phyloP scores from a whole-genome alignment of 2,113 vertebrate genomes.

The Myodes glareolus region DNA sequence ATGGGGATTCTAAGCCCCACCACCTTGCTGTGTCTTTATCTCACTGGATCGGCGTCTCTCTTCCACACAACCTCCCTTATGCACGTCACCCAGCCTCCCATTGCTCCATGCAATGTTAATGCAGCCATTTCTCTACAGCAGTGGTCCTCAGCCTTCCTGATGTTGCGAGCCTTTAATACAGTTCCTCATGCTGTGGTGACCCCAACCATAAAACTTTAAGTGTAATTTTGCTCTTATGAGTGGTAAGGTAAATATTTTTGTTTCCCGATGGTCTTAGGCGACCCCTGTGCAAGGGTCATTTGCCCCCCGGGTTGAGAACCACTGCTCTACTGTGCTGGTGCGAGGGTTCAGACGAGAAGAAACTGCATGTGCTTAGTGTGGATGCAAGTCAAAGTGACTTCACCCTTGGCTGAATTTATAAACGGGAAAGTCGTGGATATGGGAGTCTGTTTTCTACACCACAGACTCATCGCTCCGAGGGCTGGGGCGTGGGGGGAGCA shows the following conservation, averaged over 20 bases:
- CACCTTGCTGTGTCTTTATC: not conserved
- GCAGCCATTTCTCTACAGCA: not conserved
- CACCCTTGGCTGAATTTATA: not conserved
- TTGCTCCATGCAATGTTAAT: not conserved
- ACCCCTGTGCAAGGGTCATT: not conserved
- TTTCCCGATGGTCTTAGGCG: not conserved
- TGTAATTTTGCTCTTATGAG: not conserved
- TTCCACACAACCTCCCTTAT: too few relatives aligned
- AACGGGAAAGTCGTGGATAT: not conserved
- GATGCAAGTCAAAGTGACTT: not conserved
- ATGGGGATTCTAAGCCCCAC: not conserved
- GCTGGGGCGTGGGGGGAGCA: not conserved
- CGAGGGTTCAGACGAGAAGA: not conserved
- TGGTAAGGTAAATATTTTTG: not conserved
- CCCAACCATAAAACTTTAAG: not conserved
- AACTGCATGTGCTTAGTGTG: not conserved
- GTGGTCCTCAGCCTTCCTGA: not conserved
- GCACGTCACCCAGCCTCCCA: not conserved
- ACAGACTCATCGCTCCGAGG: not conserved
- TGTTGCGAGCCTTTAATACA: not conserved
- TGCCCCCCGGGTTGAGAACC: not conserved
- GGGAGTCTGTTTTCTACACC: not conserved
- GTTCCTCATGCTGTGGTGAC: not conserved
- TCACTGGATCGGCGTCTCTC: accelerated
- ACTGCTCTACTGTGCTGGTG: not conserved